Evolutionary conservation across 2,113 vertebrate genomes (phyloP), one percentile per base, ranked within the genome.

Genomic region (Tympanuchus pallidicinctus): DNA sequence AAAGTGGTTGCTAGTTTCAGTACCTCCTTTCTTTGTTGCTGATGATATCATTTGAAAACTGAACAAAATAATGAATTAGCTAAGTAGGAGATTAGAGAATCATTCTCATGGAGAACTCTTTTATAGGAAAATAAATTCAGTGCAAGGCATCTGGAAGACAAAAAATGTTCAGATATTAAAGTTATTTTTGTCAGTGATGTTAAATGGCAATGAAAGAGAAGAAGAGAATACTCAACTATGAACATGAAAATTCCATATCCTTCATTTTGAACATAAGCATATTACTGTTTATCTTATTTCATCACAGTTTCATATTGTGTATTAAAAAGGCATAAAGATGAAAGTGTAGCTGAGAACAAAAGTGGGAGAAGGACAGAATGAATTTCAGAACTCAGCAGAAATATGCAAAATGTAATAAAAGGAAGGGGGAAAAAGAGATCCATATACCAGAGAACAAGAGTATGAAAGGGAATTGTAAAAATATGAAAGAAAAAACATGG

Each of bases 21-120:
- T 86, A 52, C 57, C 72, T 90, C 20, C 34, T 66, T 87, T 87
- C 84, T 30, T 93, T 94, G 89, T 87, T 82, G 73, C 79, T 77
- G 85, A 88, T 91, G 6, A 57, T 90, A 92, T 83, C 85, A 34
- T 89, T 83, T 86, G 42, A 89, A 92, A 92, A 77, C 12, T 56
- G 75, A 92, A 83, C 60, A 83, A 87, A 94, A 88, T 80, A 91
- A 93, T 88, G 85, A 93, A 89, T 92, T 89, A 77, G 78, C 87
- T 89, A 56, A 74, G 42, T 84, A 43, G 65, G 47, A 90, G 75
- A 96, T 92, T 83, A 91, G 72, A 17, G 63, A 91, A 65, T 48
- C 34, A 65, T 89, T 90, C 72, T 92, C 27, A 80, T 16, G 27
- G 22, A 88, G 61, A 74, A 65, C 43, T 94, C 22, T 75, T 92